phyloP scores from a whole-genome alignment of 2,888 invertebrate species.

The Andrena dorsata region DNA sequence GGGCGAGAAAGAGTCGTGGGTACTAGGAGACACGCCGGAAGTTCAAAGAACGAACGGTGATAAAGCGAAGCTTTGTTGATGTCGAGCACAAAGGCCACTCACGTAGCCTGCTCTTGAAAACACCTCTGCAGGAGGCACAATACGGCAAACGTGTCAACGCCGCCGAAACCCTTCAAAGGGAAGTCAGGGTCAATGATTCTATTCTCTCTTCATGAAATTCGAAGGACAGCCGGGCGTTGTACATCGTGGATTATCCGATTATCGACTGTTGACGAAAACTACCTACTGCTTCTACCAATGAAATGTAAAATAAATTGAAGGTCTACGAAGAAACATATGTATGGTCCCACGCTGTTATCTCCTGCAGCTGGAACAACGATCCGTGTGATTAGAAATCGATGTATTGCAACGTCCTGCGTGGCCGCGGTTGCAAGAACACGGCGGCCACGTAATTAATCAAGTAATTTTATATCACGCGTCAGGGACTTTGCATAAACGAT shows the following conservation, averaged over 20 bases:
- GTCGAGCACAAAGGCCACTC: conserved; percentile 50
- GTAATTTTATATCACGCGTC: background rate
- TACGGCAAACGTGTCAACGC: conserved; percentile 38
- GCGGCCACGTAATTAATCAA: background rate
- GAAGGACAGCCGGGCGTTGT: background rate
- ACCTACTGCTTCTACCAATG: no score
- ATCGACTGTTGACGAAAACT: no score
- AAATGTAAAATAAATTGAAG: no score
- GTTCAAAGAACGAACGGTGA: conserved; percentile 62
- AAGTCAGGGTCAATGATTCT: conserved; percentile 36
- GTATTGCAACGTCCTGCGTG: no score
- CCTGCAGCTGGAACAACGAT: no score
- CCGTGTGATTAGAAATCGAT: background rate
- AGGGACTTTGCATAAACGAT: background rate
- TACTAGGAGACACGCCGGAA: conserved; percentile 50
- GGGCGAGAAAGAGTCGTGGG: conserved; percentile 39
- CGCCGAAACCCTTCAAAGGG: conserved; percentile 28
- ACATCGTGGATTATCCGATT: background rate
- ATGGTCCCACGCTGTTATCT: no score
- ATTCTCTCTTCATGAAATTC: conserved; percentile 24
- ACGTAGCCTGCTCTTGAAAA: conserved; percentile 17
- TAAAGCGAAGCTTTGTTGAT: conserved; percentile 52
- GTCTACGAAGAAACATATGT: no score
- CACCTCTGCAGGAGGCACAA: conserved; percentile 44
- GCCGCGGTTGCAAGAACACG: background rate